phyloP scores from a whole-genome alignment of 1,140 invertebrate genomes.

The Lerema accius region DNA sequence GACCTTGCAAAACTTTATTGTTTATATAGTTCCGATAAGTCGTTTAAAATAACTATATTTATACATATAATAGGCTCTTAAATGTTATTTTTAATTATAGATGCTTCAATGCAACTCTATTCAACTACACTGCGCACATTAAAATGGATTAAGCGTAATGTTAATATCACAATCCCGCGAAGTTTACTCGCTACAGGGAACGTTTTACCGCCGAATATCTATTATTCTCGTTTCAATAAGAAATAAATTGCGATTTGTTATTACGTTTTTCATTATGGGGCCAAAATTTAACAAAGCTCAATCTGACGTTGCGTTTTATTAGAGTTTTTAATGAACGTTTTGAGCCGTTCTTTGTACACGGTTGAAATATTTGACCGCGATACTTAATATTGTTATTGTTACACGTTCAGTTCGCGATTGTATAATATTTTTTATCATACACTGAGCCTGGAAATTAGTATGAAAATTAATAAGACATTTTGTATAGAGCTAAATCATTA shows the following conservation, averaged over 20 bases:
- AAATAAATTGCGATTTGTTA: slow-evolving; percentile 82
- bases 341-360: slow-evolving; percentile 24
- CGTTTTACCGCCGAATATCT: slow-evolving; percentile 68
- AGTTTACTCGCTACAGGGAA: slow-evolving; percentile 56
- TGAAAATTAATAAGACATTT: too few relatives aligned
- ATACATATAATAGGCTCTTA: too few relatives aligned
- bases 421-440: neutral
- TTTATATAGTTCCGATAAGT: too few relatives aligned
- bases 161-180: slow-evolving; percentile 70
- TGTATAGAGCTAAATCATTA: too few relatives aligned
- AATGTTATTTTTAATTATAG: too few relatives aligned
- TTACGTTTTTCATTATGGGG: slow-evolving; percentile 78
- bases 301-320: slow-evolving; percentile 67
- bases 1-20: too few relatives aligned
- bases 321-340: slow-evolving; percentile 66
- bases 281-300: slow-evolving; percentile 72
- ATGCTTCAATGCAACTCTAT: too few relatives aligned
- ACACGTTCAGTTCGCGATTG: slow-evolving; percentile 11
- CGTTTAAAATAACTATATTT: too few relatives aligned
- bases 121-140: neutral
- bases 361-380: slow-evolving; percentile 27
- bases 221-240: slow-evolving; percentile 81
- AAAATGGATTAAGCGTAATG: slow-evolving; percentile 48
- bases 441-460: too few relatives aligned
- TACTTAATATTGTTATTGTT: slow-evolving; percentile 31